Percentiles rank a stretch among this genome's conserved stretches.
These are phyloP conservation scores for Cygnus atratus DNA, from an alignment of 2,113 vertebrate species.

Conservation along the genomic window DNA sequence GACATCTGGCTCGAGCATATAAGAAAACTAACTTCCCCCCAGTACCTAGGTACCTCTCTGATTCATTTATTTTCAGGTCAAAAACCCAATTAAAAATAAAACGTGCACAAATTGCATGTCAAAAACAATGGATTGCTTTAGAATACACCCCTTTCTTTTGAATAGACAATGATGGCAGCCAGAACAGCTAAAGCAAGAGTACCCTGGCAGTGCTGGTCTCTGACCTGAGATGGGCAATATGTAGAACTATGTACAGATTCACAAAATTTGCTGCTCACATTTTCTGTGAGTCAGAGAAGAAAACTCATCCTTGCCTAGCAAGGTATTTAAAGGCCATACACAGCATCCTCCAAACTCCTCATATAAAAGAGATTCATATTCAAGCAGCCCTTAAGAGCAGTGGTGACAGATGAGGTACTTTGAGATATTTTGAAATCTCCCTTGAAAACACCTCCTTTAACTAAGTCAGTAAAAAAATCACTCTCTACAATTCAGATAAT, in stretches of 20 bases:
- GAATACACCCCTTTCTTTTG: neutral
- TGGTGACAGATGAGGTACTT: neutral
- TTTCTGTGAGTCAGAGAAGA: neutral
- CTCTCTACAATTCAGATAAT: neutral
- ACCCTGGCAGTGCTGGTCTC: neutral
- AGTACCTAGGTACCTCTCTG: neutral
- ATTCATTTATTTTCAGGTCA: neutral
- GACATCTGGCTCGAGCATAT: neutral
- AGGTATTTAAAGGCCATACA: conserved; percentile 1
- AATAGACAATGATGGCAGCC: neutral
- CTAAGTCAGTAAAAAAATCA: neutral
- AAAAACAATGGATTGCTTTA: neutral
- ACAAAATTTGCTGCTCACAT: neutral
- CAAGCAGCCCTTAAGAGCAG: neutral
- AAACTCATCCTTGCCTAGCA: neutral
- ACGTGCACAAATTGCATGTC: neutral
- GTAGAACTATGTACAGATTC: neutral
- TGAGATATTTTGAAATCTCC: neutral
- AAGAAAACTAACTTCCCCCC: neutral
- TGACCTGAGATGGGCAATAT: neutral
- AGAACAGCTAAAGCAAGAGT: neutral
- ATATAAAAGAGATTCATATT: neutral
- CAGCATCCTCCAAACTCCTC: neutral
- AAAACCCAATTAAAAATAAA: conserved; percentile 11
- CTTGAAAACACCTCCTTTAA: neutral